phyloP scores from a whole-genome alignment of 2,113 vertebrate species.

The Hemichromis elongatus region DNA sequence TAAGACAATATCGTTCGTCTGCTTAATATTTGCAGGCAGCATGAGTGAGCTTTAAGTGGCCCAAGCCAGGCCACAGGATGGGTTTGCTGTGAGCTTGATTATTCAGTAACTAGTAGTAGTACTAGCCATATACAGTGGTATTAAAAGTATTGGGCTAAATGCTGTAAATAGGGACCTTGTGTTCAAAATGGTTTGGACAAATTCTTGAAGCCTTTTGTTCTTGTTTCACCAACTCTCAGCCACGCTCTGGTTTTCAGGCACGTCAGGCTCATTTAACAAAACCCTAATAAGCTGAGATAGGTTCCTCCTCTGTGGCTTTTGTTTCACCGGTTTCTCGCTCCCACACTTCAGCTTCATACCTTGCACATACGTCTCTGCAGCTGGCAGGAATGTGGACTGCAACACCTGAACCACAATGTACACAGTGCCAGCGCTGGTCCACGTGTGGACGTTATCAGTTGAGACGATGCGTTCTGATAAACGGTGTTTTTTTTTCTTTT shows the following conservation, averaged over 20 bases:
- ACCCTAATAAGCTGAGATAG: neutral
- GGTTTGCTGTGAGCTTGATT: neutral
- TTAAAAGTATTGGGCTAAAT: neutral
- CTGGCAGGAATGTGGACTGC: neutral
- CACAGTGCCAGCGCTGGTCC: neutral
- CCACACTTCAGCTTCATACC: neutral
- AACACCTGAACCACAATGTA: neutral
- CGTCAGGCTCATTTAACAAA: neutral
- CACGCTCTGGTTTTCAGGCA: neutral
- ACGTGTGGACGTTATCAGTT: neutral
- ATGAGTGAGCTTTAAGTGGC: neutral
- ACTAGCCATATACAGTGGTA: neutral
- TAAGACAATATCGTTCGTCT: neutral
- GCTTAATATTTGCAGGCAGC: neutral
- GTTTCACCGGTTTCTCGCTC: neutral
- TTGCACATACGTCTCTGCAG: neutral
- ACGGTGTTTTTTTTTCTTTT: neutral
- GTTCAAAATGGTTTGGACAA: neutral
- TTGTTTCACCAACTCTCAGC: accelerated
- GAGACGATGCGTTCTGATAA: neutral
- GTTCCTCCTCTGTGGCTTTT: neutral
- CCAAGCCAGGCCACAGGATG: neutral
- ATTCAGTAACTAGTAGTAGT: neutral
- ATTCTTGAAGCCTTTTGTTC: neutral
- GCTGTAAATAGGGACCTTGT: neutral